Base-by-base conservation (phyloP, 2,797 vertebrate genomes). In the Gorsachius magnificus region DNA sequence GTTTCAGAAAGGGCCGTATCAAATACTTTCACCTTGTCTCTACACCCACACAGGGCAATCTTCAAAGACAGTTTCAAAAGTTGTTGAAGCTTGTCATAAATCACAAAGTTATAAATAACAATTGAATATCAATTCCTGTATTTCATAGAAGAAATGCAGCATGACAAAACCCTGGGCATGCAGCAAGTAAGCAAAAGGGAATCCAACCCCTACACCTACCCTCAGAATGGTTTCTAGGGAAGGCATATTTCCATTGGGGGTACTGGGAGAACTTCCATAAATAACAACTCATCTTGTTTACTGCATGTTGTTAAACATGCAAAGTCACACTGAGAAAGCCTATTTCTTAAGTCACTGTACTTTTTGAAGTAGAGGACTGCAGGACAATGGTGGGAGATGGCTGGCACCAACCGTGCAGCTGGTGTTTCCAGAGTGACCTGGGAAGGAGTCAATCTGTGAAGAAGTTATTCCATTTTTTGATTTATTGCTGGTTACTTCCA, bases 221-320 rank as follows among this genome's bases (percentile, higher is more conserved):
- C 21, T 16, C 0, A 12, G 25, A 36, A 36, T 1, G 7, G 38
- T 16, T 35, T 45, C 45, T 10, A 38, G 26, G 14, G 45, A 66
- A 71, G 38, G n/a, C 0, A 0, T 7, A 5, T 29, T 46, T 72
- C 24, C 35, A 16, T 25, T 1, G 24, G 19, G 43, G 56, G 66
- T 20, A 50, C 7, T 13, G 8, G 20, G 45, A 86, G 7, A 58
- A 24, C 21, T n/a, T 60, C 36, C 57, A 16, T 7, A 53, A 46
- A 15, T 26, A 71, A 57, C 29, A 24, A 6, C 31, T 61, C 26
- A 2, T 29, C 41, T 43, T 19, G 12, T 41, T 45, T 36, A 57
- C 4, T 10, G 16, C 16, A 5, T 1, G 51, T 18, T 48, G 43
- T 22, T 36, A 63, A 16, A 22, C 19, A 46, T 12, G 58, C 33